Percentiles rank a stretch among this genome's conserved stretches.
phyloP scores from a whole-genome alignment of 1,140 invertebrate species.

The Penaeus chinensis region DNA sequence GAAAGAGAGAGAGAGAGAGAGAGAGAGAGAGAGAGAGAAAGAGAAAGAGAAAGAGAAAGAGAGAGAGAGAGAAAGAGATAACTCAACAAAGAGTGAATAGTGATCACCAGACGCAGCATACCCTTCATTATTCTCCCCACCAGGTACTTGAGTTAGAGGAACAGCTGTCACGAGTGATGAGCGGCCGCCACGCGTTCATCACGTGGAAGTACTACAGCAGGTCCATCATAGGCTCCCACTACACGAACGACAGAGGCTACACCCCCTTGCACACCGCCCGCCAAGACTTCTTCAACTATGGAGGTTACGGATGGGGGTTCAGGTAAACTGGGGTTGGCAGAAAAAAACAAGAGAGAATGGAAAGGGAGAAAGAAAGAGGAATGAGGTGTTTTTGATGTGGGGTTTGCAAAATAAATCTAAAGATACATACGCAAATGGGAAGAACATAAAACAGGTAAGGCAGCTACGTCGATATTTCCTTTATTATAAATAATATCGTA shows the following conservation, averaged over 20 bases:
- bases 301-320: conserved; percentile 54
- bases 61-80: not conserved
- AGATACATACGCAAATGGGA: no score
- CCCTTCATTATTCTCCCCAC: not conserved
- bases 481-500: no score
- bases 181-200: conserved; percentile 46
- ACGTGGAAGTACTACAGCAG: conserved; percentile 54
- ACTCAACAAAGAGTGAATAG: not conserved
- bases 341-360: not conserved
- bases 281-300: conserved; percentile 53
- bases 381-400: not conserved
- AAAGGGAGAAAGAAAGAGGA: not conserved
- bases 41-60: no score
- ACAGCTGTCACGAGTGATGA: conserved; percentile 30
- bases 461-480: no score
- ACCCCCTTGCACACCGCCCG: conserved; percentile 42
- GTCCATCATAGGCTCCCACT: conserved; percentile 20
- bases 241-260: conserved; percentile 32
- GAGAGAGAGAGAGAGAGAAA: no score
- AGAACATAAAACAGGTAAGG: no score
- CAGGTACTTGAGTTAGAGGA: conserved; percentile 37
- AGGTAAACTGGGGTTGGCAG: conserved; percentile 12
- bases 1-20: not conserved
- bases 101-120: not conserved
- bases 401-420: no score